Conservation (phyloP, 2,113 vertebrate genomes). For the Psilopogon haemacephalus region DNA sequence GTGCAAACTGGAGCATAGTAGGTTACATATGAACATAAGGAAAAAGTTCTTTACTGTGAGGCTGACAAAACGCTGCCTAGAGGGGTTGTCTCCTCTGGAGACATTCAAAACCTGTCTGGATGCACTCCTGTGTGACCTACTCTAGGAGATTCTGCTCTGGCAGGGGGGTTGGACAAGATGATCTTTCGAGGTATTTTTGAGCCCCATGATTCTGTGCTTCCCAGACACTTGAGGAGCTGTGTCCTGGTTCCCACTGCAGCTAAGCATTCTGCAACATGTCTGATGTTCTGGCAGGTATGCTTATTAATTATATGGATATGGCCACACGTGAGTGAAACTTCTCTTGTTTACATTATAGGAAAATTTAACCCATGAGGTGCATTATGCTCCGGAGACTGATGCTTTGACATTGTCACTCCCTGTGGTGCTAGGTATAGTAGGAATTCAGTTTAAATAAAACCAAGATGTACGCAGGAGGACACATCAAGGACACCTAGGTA, state of each 20-base stretch:
- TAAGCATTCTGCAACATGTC: not conserved
- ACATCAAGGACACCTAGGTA: not conserved
- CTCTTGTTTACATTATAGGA: not conserved
- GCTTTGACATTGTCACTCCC: not conserved
- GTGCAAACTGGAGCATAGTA: too few species aligned
- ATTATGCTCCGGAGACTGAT: not conserved
- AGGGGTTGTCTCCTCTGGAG: too few species aligned
- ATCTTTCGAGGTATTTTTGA: too few species aligned
- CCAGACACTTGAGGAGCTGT: not conserved
- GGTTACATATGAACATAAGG: too few species aligned
- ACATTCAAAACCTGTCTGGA: too few species aligned
- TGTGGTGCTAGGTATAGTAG: not conserved
- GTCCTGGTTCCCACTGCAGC: not conserved
- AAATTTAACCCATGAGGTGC: not conserved
- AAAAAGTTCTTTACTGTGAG: too few species aligned
- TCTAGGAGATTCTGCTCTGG: too few species aligned
- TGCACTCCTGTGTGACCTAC: too few species aligned
- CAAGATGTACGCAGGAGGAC: not conserved
- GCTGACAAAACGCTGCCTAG: too few species aligned
- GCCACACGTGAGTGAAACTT: not conserved
- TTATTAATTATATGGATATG: not conserved
- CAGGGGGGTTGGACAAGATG: too few species aligned
- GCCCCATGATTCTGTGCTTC: too few species aligned
- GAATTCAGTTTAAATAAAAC: not conserved
- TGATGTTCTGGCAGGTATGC: not conserved